Evolutionary conservation across 2,888 invertebrate genomes (phyloP), one percentile per base, ranked within the genome.

Genomic region (Mythimna loreyi): DNA sequence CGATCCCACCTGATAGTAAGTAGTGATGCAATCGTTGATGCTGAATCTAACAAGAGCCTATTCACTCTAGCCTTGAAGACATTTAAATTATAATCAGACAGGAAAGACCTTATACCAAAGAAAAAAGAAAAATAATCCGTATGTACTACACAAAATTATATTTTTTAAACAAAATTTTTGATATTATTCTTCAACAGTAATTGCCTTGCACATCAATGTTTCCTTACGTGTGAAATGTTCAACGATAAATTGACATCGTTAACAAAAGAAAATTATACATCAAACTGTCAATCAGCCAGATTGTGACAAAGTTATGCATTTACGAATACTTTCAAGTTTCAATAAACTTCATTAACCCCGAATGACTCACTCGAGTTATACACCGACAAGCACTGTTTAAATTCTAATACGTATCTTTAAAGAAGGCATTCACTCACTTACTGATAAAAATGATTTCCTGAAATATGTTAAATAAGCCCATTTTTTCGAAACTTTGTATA

Each of bases 261-360:
- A 49, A 57, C 30, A 25, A 76, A 63, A 50, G 36, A 74, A 59
- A 78, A 72, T 52, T 61, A 65, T 47, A 49, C 47, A 71, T 64
- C 56, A 63, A 63, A 1, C 56, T 28, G 61, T 55, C 47, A 33
- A 25, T 65, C 33, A 47, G 25, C 19, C 40, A 52, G 43, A 65
- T 61, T 36, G 53, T 62, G 40, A 69, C 63, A 63, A 60, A 57
- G 40, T 47, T 50, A 58, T 23, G 45, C 53, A 52, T 77, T 47
- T 28, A 45, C 25, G 19, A 63, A 75, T 49, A 75, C 58, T 62
- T 76, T 75, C 59, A 77, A 75, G 53, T 59, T 76, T 76, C 62
- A 77, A 67, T 63, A 60, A 59, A 78, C 47, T 77, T 62, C 40
- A 55, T 66, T 53, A 49, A 57, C 36, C 16, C 40, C 6, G 49